A percentile compares a stretch with the other conserved stretches of the same genome.
Conservation (phyloP, 2,888 invertebrate species). For the Aleiodes testaceus region DNA sequence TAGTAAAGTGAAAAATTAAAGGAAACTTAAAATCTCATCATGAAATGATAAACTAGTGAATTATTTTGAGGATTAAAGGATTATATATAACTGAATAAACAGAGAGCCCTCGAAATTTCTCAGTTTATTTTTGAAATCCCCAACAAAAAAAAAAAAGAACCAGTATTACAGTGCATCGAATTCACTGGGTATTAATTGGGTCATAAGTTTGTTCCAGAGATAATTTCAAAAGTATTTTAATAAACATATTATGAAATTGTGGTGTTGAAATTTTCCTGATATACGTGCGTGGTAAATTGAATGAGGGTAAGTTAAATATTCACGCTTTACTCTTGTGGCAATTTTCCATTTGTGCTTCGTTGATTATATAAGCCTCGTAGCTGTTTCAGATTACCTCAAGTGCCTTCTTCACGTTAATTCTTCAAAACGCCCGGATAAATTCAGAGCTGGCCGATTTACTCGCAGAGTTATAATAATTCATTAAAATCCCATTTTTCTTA, state of each 20-base stretch:
- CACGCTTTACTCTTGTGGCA: slow-evolving; percentile 18
- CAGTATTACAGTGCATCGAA: slow-evolving; percentile 55
- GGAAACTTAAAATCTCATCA: slow-evolving; percentile 45
- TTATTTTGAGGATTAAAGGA: background rate
- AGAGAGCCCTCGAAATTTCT: slow-evolving; percentile 38
- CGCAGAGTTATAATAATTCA: slow-evolving; percentile 3
- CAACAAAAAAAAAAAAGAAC: slow-evolving; percentile 43
- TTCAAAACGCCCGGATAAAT: background rate
- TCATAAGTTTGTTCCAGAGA: slow-evolving; percentile 47
- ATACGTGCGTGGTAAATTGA: slow-evolving; percentile 9
- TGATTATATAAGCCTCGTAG: slow-evolving; percentile 22
- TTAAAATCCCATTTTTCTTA: too few species aligned
- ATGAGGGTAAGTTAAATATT: background rate
- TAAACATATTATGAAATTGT: slow-evolving; percentile 22
- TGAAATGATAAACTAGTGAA: slow-evolving; percentile 43
- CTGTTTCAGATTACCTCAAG: slow-evolving; percentile 22
- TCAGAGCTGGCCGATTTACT: slow-evolving; percentile 1
- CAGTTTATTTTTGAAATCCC: too few species aligned
- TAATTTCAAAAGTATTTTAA: slow-evolving; percentile 32
- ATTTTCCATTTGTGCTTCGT: slow-evolving; percentile 30
- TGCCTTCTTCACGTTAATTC: slow-evolving; percentile 22
- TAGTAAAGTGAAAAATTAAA: slow-evolving; percentile 38
- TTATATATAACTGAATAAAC: too few species aligned
- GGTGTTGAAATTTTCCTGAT: background rate
- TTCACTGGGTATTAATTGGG: slow-evolving; percentile 55